Evolutionary conservation across 2,888 invertebrate genomes (phyloP), one percentile per base, ranked within the genome.

Genomic region (Drosophila meridionalis): DNA sequence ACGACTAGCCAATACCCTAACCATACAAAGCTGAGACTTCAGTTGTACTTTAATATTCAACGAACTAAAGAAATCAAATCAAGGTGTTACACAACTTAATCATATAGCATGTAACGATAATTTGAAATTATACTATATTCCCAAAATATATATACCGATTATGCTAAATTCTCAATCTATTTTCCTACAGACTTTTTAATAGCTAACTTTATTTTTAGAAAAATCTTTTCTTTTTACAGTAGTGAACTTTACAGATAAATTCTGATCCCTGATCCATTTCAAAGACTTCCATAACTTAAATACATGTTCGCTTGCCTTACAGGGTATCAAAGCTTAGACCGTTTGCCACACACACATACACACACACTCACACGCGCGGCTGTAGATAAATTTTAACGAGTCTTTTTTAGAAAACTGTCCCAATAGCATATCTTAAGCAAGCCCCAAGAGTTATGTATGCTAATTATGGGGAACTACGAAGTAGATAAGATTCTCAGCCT

Each of bases 311-410:
- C 14, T 9, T 26, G 9, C 9, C 36, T 26, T n/a, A 47, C n/a
- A 59, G 58, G 58, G 45, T 45, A 58, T 58, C 14, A 32, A n/a
- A 38, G 32, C 32, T 9, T 5, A 36, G 58, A 26, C 12, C 43
- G n/a, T 45, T 28, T 45, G 30, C n/a, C 28, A 28, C n/a, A 45
- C 14, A 40, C 40, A 40, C 40, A 40, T 14, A 40, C 14, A 42
- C 20, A 26, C 45, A 45, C 9, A 26, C 26, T 3, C 12, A 12
- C 1, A 6, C 12, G 12, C 47, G 28, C 48, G 43, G 45, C 52
- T 67, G 56, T 57, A 56, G 64, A 69, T 65, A 72, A 59, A 47
- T n/a, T 59, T 59, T 26, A 20, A 42, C 42, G 53, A 43, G 34
- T 38, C 40, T 55, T 59, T 45, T 56, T 30, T 30, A 7, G 28